Evolutionary conservation across 2,888 invertebrate genomes (phyloP).

Genomic region (Apamea crenata): DNA sequence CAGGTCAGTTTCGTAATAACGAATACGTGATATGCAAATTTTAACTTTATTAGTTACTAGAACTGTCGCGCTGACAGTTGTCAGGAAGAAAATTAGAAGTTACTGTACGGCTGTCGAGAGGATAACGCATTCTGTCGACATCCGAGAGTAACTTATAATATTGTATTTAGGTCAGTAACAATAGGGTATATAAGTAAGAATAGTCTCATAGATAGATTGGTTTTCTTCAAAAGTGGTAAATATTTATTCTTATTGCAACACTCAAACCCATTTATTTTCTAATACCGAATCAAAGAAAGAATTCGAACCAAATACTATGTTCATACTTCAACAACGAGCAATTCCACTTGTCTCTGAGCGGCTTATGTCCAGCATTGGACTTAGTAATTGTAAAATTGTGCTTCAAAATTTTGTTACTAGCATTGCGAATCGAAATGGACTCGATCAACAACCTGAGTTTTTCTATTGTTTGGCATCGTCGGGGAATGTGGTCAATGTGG

Average conservation of each 20-base stretch:
- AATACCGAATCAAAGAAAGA: constrained; percentile 9
- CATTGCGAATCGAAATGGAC: neutral
- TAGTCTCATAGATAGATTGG: neutral
- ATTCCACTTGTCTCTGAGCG: constrained; percentile 6
- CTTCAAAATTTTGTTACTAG: constrained; percentile 1
- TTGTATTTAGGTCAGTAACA: neutral
- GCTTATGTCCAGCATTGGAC: neutral
- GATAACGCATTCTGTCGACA: neutral
- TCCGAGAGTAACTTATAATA: neutral
- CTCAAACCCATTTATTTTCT: neutral
- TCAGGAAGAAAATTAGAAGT: neutral
- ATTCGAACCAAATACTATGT: neutral
- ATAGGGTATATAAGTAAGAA: neutral
- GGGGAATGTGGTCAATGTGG: neutral
- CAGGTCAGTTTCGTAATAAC: neutral
- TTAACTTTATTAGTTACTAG: neutral
- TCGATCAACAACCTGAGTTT: neutral
- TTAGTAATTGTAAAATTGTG: constrained; percentile 13
- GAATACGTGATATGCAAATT: neutral
- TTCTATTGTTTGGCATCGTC: neutral
- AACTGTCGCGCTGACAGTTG: neutral
- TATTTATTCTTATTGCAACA: constrained; percentile 11
- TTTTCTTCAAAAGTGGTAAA: neutral
- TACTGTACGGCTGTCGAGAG: neutral
- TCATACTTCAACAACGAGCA: neutral